Base-by-base conservation (phyloP, 2,888 invertebrate genomes). In the Herminia tarsipennalis region DNA sequence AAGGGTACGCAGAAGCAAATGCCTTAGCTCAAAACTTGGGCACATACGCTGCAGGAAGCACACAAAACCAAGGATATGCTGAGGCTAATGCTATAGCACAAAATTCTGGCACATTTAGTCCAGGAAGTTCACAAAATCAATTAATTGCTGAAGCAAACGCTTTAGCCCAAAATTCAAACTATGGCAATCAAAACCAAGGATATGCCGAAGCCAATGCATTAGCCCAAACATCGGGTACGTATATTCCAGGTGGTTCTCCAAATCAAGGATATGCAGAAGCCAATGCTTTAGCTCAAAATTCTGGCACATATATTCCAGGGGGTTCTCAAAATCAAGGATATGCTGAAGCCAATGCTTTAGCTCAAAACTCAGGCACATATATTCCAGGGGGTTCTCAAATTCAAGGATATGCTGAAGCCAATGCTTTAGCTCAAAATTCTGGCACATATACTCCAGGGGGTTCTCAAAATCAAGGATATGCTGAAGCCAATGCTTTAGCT, bases 1-100 rank as follows among this genome's bases (percentile, higher is more conserved):
- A 40, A 25, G 33, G 20, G 6, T 33, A 40, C 14, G 30, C 25
- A 8, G 36, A 25, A 18, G 29, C 18, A 4, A 44, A 32, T 3
- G 25, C 21, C 14, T 1, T 20, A 16, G 16, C 25, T 2, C 10
- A 24, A 12, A 37, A 9, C 28, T 5, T 25, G 6, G 33, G 16
- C 1, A 3, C 25, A 20, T 24, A 24, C n/a, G 21, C 9, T 35
- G 5, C 10, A 8, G n/a, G 12, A 2, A n/a, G 1, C 2, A 2
- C 4, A 1, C 24, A 43, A 20, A 14, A 13, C 6, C 36, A 43
- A 30, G n/a, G 24, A 1, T 25, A 17, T 1, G 37, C 37, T 6
- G 25, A 18, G 16, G 29, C 22, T 2, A 43, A 37, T 18, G 21
- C 37, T 2, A 1, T 36, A 20, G 20, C 21, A 2, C 33, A 18